These are phyloP conservation scores for Lacerta agilis DNA, from an alignment of 2,797 vertebrate species.

Conservation along the genomic window DNA sequence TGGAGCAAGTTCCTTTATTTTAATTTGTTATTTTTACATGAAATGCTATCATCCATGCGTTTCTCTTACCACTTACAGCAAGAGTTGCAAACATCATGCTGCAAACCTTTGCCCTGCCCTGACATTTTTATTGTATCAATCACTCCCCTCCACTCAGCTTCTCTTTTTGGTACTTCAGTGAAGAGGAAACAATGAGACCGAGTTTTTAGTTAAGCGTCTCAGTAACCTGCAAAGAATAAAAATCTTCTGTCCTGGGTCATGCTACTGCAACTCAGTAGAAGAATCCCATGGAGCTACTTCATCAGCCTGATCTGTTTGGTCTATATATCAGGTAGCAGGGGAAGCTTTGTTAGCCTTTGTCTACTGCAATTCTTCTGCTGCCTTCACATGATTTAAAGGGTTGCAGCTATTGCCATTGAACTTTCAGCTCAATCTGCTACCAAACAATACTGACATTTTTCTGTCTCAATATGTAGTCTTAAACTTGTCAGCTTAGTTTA, in stretches of 20 bases:
- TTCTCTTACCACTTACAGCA: slow-evolving; percentile 2
- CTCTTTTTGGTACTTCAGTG: not conserved
- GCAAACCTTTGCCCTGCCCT: not conserved
- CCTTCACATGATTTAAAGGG: slow-evolving; percentile 67
- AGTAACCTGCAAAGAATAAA: slow-evolving; percentile 10
- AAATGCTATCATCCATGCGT: not conserved
- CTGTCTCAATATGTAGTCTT: slow-evolving; percentile 56
- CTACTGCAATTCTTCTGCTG: slow-evolving; percentile 57
- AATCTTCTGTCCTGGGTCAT: slow-evolving; percentile 45
- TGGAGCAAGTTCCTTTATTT: not conserved
- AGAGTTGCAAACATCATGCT: not conserved
- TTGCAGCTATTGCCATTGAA: slow-evolving; percentile 57
- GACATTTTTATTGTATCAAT: slow-evolving; percentile 12
- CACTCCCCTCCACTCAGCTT: slow-evolving; percentile 10
- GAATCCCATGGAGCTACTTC: slow-evolving; percentile 44
- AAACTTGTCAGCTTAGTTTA: slow-evolving; percentile 72
- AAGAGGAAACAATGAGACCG: slow-evolving; percentile 11
- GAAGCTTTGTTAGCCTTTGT: slow-evolving; percentile 52
- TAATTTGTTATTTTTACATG: not conserved
- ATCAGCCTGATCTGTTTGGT: slow-evolving; percentile 43
- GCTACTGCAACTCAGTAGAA: slow-evolving; percentile 52
- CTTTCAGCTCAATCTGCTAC: slow-evolving; percentile 56
- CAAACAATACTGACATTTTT: slow-evolving; percentile 72
- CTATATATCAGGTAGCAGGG: slow-evolving; percentile 28
- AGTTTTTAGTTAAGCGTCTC: slow-evolving; percentile 30